A percentile compares a stretch with the other conserved stretches of the same genome.
These are phyloP conservation scores for Glandiceps talaboti DNA, from an alignment of 53 echinoderm and acorn worm genomes.

Conservation along the genomic window DNA sequence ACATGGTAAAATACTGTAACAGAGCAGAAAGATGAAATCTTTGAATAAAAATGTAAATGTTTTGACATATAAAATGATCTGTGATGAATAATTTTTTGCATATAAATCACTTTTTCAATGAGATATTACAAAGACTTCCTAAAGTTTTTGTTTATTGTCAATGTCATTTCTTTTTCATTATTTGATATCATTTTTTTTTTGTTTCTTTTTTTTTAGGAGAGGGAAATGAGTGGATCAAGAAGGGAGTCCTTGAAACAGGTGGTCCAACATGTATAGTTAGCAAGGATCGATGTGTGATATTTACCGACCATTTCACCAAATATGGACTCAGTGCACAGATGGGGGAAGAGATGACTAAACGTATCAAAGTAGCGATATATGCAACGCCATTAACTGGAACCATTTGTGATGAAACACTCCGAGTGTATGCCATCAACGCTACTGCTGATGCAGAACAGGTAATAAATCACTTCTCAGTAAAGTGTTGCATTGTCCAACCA, in stretches of 20 bases:
- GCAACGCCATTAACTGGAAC: background rate
- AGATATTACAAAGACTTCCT: too few species aligned
- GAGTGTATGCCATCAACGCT: background rate
- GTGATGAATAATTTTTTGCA: too few species aligned
- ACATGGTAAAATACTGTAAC: too few species aligned
- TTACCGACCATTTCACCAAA: background rate
- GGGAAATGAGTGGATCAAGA: conserved; percentile 11
- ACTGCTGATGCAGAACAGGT: background rate
- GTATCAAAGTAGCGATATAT: background rate
- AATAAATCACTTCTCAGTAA: background rate
- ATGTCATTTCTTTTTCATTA: too few species aligned
- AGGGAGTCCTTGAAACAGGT: background rate
- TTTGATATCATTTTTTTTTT: too few species aligned
- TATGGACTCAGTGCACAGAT: background rate
- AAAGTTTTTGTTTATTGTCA: too few species aligned
- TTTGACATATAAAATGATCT: too few species aligned
- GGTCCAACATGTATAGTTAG: background rate
- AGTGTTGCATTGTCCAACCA: background rate
- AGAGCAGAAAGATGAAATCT: too few species aligned
- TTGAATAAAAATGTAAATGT: too few species aligned
- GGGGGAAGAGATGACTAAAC: background rate
- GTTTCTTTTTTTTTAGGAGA: background rate
- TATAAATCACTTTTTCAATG: too few species aligned
- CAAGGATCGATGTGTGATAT: background rate
- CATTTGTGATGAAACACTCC: background rate